Evolutionary conservation across 1,140 invertebrate species (phyloP), one percentile per base, ranked within the genome.

Genomic region (Euglossa dilemma): DNA sequence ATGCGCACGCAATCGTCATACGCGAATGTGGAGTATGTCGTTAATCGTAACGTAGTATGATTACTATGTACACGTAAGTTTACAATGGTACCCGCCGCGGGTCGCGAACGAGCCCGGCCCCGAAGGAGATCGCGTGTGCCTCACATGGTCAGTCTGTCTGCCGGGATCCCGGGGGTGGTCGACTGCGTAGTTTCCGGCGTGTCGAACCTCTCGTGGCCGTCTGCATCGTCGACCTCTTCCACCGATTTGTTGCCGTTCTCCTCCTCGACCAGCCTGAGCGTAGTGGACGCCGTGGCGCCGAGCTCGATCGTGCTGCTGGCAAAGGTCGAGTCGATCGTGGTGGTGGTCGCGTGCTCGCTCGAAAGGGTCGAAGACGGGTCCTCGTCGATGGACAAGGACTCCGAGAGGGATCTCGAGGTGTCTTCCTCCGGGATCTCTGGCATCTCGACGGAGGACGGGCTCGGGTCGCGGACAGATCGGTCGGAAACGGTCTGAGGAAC

Each of bases 31-130:
- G 7, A 66, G 66, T 85, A 67, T 54, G 59, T 47, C 11, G 57
- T 73, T 23, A 71, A 57, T 85, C 67, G 84, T 86, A 81, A 52
- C 64, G 63, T 83, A 78, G 14, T 43, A 64, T 77, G 54, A 84
- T 77, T 57, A 23, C 66, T 87, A 87, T 87, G 61, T 87, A 87
- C 86, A 86, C 56, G 63, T 78, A 70, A 86, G 84, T 87, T 87
- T 86, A 87, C 86, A 86, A 84, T 67, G 64, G 50, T 63, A 14
- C 66, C 47, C 8, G 54, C 47, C 8, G 54, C 36, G n/a, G 52
- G 20, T 36, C 18, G 57, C 20, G 63, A 67, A 23, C 61, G 47
- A 84, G 16, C 23, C 43, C 23, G 25, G 5, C 25, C 50, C 43
- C 52, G 5, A 54, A 11, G 45, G 18, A 28, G 61, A 16, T 52